phyloP scores from a whole-genome alignment of 23 tunicate species.

The Trididemnum clinides region DNA sequence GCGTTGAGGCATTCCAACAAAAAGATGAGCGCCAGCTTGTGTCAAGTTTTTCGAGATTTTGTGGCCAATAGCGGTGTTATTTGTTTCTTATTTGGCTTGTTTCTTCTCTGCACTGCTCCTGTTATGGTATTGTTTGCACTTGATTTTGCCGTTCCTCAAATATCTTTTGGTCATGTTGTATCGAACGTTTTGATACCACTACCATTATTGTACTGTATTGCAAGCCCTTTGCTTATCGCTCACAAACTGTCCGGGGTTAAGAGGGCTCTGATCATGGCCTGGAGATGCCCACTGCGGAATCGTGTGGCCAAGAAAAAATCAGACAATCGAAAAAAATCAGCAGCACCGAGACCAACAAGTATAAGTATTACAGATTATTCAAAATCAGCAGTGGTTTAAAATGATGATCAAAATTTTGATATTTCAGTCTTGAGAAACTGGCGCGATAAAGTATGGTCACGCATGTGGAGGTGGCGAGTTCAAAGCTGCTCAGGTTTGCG shows the following conservation, averaged over 20 bases:
- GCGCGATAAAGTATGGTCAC: too few relatives aligned
- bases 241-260: conserved; percentile 63
- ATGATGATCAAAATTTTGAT: too few relatives aligned
- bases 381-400: not conserved
- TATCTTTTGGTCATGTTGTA: conserved; percentile 36
- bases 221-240: conserved; percentile 73
- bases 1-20: conserved; percentile 26
- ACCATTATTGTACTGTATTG: conserved; percentile 74
- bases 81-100: conserved; percentile 49
- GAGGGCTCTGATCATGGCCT: conserved; percentile 61
- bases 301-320: not conserved
- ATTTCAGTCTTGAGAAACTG: too few relatives aligned
- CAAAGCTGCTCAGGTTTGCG: too few relatives aligned
- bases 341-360: not conserved
- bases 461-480: too few relatives aligned
- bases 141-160: conserved; percentile 50
- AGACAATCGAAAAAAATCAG: not conserved
- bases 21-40: not conserved
- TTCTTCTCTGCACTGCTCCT: conserved; percentile 82
- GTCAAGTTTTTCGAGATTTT: not conserved
- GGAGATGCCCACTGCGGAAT: conserved; percentile 53
- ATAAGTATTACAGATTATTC: not conserved
- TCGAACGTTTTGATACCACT: conserved; percentile 75
- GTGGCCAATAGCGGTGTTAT: conserved; percentile 44
- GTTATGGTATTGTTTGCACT: conserved; percentile 64